Evolutionary conservation across 2,113 vertebrate species (phyloP), one percentile per base, ranked within the genome.

Genomic region (Poeciliopsis retropinna): DNA sequence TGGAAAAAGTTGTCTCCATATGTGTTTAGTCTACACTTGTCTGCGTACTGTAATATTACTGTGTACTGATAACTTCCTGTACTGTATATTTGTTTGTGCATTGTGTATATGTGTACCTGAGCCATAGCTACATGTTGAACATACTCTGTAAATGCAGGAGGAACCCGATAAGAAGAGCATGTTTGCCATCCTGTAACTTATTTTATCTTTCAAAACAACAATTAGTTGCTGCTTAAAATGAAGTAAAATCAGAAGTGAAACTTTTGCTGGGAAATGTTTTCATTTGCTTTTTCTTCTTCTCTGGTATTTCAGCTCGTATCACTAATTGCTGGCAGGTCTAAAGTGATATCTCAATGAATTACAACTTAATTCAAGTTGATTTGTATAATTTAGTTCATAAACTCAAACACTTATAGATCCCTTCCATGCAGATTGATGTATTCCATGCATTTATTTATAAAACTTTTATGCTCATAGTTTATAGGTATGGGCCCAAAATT

Each of bases 51-150:
- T 54, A 54, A 54, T 22, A 9, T 54, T 67, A 10, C n/a, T 67
- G 39, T 79, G 68, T 75, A 37, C 5, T 37, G 70, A 70, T 67
- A 76, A 72, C 44, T 73, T 60, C 63, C 34, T 76, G 85, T 88
- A 83, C 84, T 88, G 88, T 87, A 81, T 79, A 32, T 79, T 71
- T 80, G 60, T 73, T 41, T 85, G 80, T 88, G 81, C 44, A 67
- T 85, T 22, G 51, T 25, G 25, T n/a, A 54, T n/a, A 57, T 57
- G 72, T 86, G 71, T 85, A 72, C 84, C 79, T 60, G 71, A 84
- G 72, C 75, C 51, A 57, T 57, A 57, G 51, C 51, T 57, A 25
- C 51, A 57, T 62, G 44, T 67, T 68, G 19, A 69, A n/a, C 82
- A 77, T 83, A 83, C 73, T 29, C 61, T 47, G 44, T 5, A 47